Conservation (phyloP, 2,797 vertebrate species). For the Sebastes miniatus region DNA sequence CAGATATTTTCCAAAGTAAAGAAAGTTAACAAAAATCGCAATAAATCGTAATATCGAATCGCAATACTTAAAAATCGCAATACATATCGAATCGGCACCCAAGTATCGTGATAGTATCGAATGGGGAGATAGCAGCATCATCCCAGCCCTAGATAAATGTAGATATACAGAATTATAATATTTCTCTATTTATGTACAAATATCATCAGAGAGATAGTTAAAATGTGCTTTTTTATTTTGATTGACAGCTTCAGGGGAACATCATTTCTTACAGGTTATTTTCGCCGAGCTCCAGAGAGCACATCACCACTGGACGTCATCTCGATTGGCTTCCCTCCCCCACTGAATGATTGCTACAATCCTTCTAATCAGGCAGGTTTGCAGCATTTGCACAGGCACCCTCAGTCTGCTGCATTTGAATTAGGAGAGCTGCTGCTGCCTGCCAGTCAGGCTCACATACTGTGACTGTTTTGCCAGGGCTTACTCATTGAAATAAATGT, state of each 20-base stretch:
- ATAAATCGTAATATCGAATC: too few species aligned
- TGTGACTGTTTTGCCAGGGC: background rate
- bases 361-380: conserved; percentile 11
- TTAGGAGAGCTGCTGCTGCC: background rate
- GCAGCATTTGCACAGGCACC: background rate
- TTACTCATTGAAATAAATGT: background rate
- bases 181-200: background rate
- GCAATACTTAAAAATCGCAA: too few species aligned
- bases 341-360: background rate
- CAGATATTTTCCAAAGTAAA: too few species aligned
- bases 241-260: background rate
- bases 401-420: conserved; percentile 17
- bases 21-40: too few species aligned
- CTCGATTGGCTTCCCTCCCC: background rate
- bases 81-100: too few species aligned
- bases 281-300: background rate
- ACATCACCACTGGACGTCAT: background rate
- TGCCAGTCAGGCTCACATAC: conserved; percentile 1
- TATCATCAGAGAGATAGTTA: background rate
- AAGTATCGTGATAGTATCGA: too few species aligned
- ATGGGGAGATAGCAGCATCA: too few species aligned
- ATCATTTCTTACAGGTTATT: background rate
- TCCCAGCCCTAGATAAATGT: background rate
- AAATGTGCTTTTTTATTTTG: background rate
- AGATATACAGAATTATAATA: background rate